Conservation (phyloP, 2,113 vertebrate genomes). For the Pterocles gutturalis region DNA sequence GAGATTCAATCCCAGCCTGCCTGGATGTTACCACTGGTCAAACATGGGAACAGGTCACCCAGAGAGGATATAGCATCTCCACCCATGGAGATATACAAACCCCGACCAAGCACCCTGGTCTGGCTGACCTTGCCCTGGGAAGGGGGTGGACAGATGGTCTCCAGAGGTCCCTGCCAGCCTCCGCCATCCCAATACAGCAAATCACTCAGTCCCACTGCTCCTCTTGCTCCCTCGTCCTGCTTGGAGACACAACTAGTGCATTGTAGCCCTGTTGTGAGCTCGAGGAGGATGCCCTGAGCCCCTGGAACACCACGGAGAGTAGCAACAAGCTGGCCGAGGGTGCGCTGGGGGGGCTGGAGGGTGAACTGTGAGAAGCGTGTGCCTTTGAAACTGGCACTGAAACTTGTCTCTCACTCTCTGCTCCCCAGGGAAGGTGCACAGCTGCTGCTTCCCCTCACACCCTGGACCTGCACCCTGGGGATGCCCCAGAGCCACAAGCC, state of each 20-base stretch:
- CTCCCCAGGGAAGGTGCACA: slow-evolving; percentile 1
- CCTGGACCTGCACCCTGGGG: background rate
- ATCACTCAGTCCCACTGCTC: background rate
- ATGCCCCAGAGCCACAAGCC: background rate
- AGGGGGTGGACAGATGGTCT: background rate
- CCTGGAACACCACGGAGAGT: background rate
- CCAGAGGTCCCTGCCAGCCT: background rate
- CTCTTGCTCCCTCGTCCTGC: background rate
- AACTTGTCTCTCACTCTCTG: background rate
- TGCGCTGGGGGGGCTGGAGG: rapidly evolving
- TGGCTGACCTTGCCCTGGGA: background rate
- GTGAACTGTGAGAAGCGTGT: background rate
- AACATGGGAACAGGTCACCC: background rate
- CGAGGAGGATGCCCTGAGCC: background rate
- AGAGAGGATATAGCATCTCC: background rate
- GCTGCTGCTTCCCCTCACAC: slow-evolving; percentile 31
- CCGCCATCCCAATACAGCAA: background rate
- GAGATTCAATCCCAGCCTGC: background rate
- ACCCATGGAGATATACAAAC: background rate
- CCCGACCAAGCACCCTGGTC: rapidly evolving
- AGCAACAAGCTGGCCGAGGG: background rate
- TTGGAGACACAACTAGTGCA: background rate
- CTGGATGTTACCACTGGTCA: background rate
- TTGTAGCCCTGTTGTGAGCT: background rate
- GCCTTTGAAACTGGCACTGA: slow-evolving; percentile 53